Base-by-base conservation (phyloP, 2,113 vertebrate genomes). In the Eurystomus gularis region DNA sequence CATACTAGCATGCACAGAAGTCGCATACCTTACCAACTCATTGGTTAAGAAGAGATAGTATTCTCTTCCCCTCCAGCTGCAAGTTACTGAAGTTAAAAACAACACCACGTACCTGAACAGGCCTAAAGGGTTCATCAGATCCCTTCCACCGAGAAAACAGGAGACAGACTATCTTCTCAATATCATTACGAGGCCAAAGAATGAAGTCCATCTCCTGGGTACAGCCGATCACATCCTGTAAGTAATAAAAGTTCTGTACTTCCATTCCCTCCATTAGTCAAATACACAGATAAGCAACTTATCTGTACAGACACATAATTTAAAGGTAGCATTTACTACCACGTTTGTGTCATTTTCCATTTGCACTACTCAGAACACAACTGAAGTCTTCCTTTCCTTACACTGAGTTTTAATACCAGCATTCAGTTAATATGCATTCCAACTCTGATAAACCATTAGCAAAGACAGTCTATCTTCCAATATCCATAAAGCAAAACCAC, bases 131-230 rank as follows among this genome's bases (percentile, higher is more conserved):
- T 97, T 99, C 99, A 93, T 99, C 99, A 62, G 98, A 99, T 98
- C 99, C 99, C 97, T 99, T 99, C 99, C 99, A 99, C 97, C 99
- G 99, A 97, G 99, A 99, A 97, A 99, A 99, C 92, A 99, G 98
- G 98, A 99, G 99, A 98, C 99, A 99, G 97, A 99, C 99, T 97
- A 99, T 99, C 98, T 99, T 99, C 97, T 99, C 99, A 96, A 99
- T 99, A 97, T 99, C 99, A 68, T 99, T 99, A 93, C 99, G 99
- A 98, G 99, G 99, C 99, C 99, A 99, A 96, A 99, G 99, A 98
- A 99, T 99, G 98, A 99, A 99, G 98, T 99, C 99, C 99, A 99
- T 99, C 98, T 99, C 99, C 98, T 99, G 99, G 93, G 99, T 99
- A 98, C 99, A 99, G 98, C 99, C 99, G 42, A 99, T 99, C 95